Percentiles rank a stretch among this genome's conserved stretches.
Evolutionary conservation across 1,140 invertebrate species (phyloP).

Genomic region (Brachionus manjavacas): DNA sequence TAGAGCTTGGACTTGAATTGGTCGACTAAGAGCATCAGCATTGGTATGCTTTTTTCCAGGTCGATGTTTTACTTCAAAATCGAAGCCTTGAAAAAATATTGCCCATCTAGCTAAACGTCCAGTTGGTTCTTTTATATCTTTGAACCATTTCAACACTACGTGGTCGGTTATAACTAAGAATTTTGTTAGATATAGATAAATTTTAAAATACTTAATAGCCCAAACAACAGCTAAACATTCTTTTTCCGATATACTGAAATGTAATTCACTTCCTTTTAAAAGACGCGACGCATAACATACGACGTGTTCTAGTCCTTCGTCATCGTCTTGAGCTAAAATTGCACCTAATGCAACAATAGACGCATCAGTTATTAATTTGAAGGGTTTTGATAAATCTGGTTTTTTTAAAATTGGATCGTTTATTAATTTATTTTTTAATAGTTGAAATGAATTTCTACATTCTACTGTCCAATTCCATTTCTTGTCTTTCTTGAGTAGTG

Average conservation of each 20-base stretch:
- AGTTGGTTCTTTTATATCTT: conserved; percentile 43
- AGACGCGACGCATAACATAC: conserved; percentile 50
- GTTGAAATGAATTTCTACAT: conserved; percentile 25
- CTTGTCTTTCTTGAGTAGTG: conserved; percentile 53
- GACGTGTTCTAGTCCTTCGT: neutral
- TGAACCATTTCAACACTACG: conserved; percentile 57
- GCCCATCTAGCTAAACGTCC: conserved; percentile 47
- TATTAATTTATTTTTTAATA: neutral
- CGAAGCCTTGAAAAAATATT: conserved; percentile 42
- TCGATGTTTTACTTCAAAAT: conserved; percentile 45
- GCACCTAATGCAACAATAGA: conserved; percentile 36
- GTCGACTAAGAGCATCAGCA: too few relatives aligned
- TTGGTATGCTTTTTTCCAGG: conserved; percentile 25
- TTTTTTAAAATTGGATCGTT: conserved; percentile 45
- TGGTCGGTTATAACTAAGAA: conserved; percentile 61
- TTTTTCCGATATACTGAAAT: conserved; percentile 57
- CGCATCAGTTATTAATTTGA: conserved; percentile 46
- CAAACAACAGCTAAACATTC: conserved; percentile 60
- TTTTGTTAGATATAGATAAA: conserved; percentile 61
- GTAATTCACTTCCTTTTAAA: conserved; percentile 54
- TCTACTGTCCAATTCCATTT: conserved; percentile 44
- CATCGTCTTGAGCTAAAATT: conserved; percentile 31
- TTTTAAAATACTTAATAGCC: conserved; percentile 57
- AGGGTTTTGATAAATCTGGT: conserved; percentile 44
- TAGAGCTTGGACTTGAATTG: too few relatives aligned